Evolutionary conservation across 2,888 invertebrate species (phyloP), one percentile per base, ranked within the genome.

Genomic region (Hypolimnas misippus): DNA sequence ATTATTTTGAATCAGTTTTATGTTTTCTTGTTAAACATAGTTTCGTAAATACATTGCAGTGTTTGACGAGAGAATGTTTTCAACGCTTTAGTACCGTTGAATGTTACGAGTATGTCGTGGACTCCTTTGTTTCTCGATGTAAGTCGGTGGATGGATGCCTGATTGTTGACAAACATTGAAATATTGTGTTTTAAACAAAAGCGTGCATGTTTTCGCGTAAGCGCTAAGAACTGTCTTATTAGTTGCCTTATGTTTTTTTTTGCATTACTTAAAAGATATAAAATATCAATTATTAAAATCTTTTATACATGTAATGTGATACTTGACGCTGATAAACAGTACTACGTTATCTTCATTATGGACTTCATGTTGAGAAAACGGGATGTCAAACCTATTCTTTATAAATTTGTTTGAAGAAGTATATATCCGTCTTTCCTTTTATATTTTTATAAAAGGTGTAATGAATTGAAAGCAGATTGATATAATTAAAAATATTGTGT

Each of bases 121-220:
- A 7, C 57, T 53, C 38, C 25, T 49, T 65, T 65, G 57, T 64
- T 57, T 42, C 25, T 38, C 10, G 31, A 38, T 16, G 46, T 57
- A 64, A 62, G 54, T 50, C 50, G 49, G 46, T 33, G 80, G 82
- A 85, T 81, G 78, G 78, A 84, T 83, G 78, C 72, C 68, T 75
- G 73, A 78, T 79, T 77, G 76, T 77, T 75, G 75, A 70, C 72
- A 65, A 67, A 71, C 66, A 66, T 64, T 66, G 63, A 63, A 59
- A 62, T 62, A 64, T 66, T 57, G 58, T 65, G 56, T 65, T 44
- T 50, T 21, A 21, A 49, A 49, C 49, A 49, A 49, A 49, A 25
- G 14, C 49, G 3, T 25, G 8, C 8, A 42, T 10, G 17, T 10
- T 19, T 17, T 7, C 42, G 17, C 42, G 8, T 42, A 17, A 42